phyloP scores from a whole-genome alignment of 2,113 vertebrate genomes.

The Silurus asotus region DNA sequence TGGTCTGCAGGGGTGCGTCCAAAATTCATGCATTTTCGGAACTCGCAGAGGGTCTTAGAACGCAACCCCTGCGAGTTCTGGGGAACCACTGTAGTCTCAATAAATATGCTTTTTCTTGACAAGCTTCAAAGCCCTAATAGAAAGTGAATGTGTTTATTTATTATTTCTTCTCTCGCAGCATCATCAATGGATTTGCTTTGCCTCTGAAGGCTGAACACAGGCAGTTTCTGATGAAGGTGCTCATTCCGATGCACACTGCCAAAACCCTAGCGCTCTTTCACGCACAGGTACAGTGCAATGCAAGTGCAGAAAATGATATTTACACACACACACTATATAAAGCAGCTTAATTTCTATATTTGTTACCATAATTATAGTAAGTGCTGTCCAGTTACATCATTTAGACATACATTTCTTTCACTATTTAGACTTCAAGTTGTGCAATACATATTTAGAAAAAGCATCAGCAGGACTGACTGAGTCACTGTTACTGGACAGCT shows the following conservation, averaged over 20 bases:
- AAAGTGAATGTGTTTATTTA: not conserved
- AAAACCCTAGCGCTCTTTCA: constrained; percentile 94
- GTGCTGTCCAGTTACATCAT: not conserved
- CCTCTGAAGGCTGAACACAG: constrained; percentile 98
- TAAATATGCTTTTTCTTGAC: not conserved
- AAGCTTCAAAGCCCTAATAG: not conserved
- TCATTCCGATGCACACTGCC: constrained; percentile 95
- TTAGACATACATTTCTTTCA: not conserved
- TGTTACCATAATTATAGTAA: not conserved
- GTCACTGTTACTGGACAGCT: not conserved
- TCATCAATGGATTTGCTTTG: constrained; percentile 98
- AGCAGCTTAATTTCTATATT: no score
- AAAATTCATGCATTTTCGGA: no score
- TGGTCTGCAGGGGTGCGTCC: no score
- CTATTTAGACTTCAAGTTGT: not conserved
- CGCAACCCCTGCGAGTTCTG: no score
- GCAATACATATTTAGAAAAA: not conserved
- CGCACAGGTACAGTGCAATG: constrained; percentile 81
- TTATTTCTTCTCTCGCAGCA: constrained; percentile 77
- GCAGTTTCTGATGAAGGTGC: constrained; percentile 99
- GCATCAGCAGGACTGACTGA: not conserved
- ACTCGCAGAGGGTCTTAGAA: no score
- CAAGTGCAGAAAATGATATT: not conserved
- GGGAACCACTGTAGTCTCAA: no score
- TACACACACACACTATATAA: not conserved